These are phyloP conservation scores for Anoplolepis gracilipes DNA, from an alignment of 1,140 invertebrate genomes.

Conservation along the genomic window DNA sequence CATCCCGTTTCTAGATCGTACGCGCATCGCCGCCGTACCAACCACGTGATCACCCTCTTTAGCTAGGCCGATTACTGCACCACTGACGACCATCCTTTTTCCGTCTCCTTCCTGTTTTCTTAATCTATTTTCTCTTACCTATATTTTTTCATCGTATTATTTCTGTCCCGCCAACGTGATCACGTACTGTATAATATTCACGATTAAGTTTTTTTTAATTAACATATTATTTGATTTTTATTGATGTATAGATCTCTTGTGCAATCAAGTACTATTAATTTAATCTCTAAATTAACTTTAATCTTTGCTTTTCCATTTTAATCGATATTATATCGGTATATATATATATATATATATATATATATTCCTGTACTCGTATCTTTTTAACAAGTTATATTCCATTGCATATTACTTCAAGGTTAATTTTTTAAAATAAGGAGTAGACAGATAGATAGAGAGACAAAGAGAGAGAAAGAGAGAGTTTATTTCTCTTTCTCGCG, in stretches of 20 bases:
- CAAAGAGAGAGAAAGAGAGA: background rate
- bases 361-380: no score
- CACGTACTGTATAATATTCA: no score
- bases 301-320: no score
- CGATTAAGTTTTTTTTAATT: no score
- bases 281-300: no score
- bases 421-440: background rate
- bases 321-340: background rate
- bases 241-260: no score
- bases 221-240: no score
- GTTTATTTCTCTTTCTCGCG: background rate
- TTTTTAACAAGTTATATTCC: background rate
- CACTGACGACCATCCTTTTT: conserved; percentile 25
- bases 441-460: no score
- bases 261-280: no score
- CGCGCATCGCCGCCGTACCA: conserved; percentile 55
- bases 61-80: conserved; percentile 67
- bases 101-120: background rate
- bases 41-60: conserved; percentile 69
- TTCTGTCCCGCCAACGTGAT: background rate
- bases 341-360: no score
- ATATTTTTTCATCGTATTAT: background rate
- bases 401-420: no score
- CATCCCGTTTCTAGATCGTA: conserved; percentile 62
- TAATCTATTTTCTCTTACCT: background rate